Base-by-base conservation (phyloP, 2,888 invertebrate genomes). In the Leptopilina drosophilae region DNA sequence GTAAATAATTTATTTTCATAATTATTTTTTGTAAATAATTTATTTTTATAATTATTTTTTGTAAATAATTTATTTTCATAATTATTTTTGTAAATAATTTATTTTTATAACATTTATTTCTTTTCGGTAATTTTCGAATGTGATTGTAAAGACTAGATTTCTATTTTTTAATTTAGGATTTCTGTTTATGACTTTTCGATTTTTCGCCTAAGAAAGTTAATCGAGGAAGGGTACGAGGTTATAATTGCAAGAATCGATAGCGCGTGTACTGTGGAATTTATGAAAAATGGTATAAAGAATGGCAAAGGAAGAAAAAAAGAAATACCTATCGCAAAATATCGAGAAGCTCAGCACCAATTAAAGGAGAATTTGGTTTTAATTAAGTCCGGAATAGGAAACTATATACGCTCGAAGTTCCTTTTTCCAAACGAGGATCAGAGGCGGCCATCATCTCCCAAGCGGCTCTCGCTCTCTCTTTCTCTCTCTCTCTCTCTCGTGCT, bases 341-440 rank as follows among this genome's bases (percentile, higher is more conserved):
- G 33, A 69, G 69, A n/a, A 73, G 73, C 53, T 33, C 73, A 53
- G 73, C 73, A 33, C 40, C 73, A 73, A 73, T 73, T 73, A 73
- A 73, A 59, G 73, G 56, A 73, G 73, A 73, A 85, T 83, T 82
- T 84, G 86, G 85, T 87, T 89, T 89, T 88, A 88, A 89, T 89
- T 87, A 88, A 88, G 87, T 81, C 84, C 85, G 82, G 85, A 88
- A 86, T 84, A 86, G 85, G 84, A 85, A 85, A 84, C 84, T 82
- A 88, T 89, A 85, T 86, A 87, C 86, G 76, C 62, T 77, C 76
- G 65, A 66, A 76, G 65, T 49, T 77, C 78, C 66, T 42, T 75
- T 83, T 83, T 79, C 26, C 78, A 80, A 76, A 67, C 77, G 81
- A 80, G 76, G 73, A 33, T 33, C 33, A 81, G 80, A 78, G 33